Evolutionary conservation across 2,113 vertebrate genomes (phyloP).

Genomic region (Myotis davidii): DNA sequence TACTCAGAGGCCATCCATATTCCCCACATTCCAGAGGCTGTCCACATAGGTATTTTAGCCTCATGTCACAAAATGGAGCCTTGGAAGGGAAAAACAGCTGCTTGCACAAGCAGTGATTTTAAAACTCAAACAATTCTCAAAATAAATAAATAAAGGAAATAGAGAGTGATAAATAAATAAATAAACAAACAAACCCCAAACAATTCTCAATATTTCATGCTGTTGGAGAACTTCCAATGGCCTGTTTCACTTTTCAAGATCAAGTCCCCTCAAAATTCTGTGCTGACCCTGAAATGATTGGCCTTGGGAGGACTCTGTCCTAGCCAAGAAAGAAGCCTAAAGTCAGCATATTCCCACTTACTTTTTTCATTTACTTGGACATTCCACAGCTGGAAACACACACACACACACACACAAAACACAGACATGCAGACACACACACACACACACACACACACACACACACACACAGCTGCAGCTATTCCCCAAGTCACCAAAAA

Average conservation of each 20-base stretch:
- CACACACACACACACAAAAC: background rate
- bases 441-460: background rate
- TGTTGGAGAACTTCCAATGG: background rate
- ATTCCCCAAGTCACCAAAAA: background rate
- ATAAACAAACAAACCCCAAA: background rate
- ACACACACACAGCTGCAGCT: background rate
- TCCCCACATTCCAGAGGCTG: background rate
- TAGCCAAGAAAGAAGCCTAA: background rate
- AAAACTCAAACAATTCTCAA: background rate
- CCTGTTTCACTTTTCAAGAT: conserved; percentile 26
- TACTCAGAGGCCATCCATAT: background rate
- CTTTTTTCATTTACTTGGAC: background rate
- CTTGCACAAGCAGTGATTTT: background rate
- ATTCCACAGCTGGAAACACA: background rate
- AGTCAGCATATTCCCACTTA: background rate
- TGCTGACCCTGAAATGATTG: background rate
- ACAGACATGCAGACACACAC: background rate
- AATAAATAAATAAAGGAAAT: background rate
- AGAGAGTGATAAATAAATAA: no score
- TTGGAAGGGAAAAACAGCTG: background rate
- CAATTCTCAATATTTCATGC: background rate
- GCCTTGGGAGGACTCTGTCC: background rate
- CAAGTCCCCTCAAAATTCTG: background rate
- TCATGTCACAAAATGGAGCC: background rate
- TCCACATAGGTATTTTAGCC: background rate